Evolutionary conservation across 2,113 vertebrate genomes (phyloP).

Genomic region (Microcebus tavaratra): DNA sequence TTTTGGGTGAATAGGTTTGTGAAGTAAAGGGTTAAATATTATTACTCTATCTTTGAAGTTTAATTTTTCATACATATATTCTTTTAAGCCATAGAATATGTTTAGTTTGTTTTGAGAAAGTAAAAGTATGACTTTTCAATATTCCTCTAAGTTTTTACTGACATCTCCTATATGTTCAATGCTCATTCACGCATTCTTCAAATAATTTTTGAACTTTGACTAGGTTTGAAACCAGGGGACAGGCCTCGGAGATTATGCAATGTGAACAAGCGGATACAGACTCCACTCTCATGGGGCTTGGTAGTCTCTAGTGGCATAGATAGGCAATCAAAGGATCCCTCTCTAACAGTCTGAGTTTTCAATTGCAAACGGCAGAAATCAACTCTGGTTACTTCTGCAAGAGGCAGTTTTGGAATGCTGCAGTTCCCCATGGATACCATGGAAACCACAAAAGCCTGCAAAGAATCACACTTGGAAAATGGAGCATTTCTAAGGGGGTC

Average conservation of each 20-base stretch:
- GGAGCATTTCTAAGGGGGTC: not conserved
- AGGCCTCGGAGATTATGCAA: too few species aligned
- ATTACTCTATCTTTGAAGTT: not conserved
- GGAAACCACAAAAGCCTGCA: not conserved
- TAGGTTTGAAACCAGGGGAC: not conserved
- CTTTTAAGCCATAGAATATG: not conserved
- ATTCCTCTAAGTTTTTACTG: not conserved
- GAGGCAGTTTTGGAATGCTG: not conserved
- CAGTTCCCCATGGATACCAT: accelerated
- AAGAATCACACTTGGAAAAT: not conserved
- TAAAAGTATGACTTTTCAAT: not conserved
- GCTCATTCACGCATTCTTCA: not conserved
- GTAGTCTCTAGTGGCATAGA: not conserved
- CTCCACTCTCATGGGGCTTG: not conserved
- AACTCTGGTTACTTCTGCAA: not conserved
- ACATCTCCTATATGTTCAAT: not conserved
- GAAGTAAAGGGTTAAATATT: not conserved
- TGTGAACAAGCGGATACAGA: not conserved
- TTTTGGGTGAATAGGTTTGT: not conserved
- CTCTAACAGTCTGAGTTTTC: not conserved
- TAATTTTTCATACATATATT: not conserved
- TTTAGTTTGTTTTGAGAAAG: not conserved
- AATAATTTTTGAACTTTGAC: not conserved
- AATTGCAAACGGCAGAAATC: not conserved
- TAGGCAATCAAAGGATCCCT: not conserved